Evolutionary conservation across 2,797 vertebrate species (phyloP).

Genomic region (Halcyon smyrnensis): DNA sequence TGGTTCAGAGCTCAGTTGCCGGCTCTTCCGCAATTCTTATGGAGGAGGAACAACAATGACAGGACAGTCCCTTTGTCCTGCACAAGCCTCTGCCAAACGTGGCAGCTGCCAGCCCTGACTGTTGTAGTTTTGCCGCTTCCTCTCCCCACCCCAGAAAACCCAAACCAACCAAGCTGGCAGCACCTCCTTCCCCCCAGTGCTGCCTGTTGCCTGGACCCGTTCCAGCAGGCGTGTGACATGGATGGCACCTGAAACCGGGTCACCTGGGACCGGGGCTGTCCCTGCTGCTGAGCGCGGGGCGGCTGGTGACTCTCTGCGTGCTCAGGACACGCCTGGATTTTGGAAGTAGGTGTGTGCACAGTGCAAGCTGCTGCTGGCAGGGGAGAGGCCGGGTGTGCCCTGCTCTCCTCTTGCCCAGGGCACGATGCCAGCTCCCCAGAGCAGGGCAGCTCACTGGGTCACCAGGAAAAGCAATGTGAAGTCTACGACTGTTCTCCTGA

Average conservation of each 20-base stretch:
- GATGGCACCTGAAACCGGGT: background rate
- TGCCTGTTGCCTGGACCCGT: background rate
- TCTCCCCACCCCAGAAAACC: background rate
- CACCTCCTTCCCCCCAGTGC: background rate
- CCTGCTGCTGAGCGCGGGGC: background rate
- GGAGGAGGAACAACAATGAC: background rate
- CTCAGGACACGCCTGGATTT: background rate
- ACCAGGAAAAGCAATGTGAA: background rate
- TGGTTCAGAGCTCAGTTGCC: rapidly evolving
- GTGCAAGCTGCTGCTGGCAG: background rate
- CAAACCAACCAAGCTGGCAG: background rate
- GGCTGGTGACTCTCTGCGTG: background rate
- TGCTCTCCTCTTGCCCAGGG: background rate
- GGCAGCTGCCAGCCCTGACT: background rate
- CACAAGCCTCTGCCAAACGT: background rate
- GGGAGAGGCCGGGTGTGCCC: background rate
- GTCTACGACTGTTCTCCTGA: background rate
- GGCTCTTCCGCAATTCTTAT: rapidly evolving
- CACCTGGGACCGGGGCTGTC: background rate
- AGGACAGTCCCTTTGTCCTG: background rate
- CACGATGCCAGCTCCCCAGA: rapidly evolving
- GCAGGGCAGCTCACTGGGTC: background rate
- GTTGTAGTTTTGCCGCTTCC: background rate
- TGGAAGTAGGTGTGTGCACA: background rate
- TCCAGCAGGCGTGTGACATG: background rate